Conservation (phyloP, 2,797 vertebrate species). For the Aeoliscus strigatus region DNA sequence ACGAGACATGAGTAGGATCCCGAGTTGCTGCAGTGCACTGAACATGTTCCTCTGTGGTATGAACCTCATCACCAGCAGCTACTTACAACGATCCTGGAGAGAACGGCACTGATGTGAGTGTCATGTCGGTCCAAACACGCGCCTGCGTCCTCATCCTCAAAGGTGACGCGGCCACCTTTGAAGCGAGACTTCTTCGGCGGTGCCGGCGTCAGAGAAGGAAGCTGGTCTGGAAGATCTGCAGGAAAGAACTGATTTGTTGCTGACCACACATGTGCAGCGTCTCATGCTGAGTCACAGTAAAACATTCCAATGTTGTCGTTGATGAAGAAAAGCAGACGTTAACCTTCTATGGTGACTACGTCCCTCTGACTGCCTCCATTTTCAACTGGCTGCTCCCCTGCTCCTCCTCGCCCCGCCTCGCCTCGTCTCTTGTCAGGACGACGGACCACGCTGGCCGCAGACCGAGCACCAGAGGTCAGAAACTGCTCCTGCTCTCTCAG, state of each 20-base stretch:
- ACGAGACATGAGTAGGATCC: no score
- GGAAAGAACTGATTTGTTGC: not conserved
- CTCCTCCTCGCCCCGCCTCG: constrained; percentile 45
- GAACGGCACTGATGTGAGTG: constrained; percentile 87
- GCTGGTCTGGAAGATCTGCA: constrained; percentile 83
- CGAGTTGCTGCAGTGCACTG: no score
- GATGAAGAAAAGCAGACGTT: not conserved
- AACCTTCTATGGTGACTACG: constrained; percentile 86
- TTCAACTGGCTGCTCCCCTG: constrained; percentile 7
- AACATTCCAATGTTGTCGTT: no score
- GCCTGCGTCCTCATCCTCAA: constrained; percentile 81
- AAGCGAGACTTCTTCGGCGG: constrained; percentile 87
- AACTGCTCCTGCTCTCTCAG: constrained; percentile 87
- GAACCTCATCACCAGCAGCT: not conserved
- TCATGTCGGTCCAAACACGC: constrained; percentile 81
- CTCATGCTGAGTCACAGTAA: no score
- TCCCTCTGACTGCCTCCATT: constrained; percentile 68
- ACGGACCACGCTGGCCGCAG: constrained; percentile 81
- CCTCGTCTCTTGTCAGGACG: constrained; percentile 86
- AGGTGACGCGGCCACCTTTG: constrained; percentile 71
- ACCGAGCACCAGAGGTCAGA: constrained; percentile 75
- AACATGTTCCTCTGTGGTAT: no score
- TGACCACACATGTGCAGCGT: no score
- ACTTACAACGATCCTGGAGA: constrained; percentile 90
- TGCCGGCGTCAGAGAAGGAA: constrained; percentile 85